phyloP scores from a whole-genome alignment of 2,797 vertebrate genomes.

The Pseudochirops corinnae region DNA sequence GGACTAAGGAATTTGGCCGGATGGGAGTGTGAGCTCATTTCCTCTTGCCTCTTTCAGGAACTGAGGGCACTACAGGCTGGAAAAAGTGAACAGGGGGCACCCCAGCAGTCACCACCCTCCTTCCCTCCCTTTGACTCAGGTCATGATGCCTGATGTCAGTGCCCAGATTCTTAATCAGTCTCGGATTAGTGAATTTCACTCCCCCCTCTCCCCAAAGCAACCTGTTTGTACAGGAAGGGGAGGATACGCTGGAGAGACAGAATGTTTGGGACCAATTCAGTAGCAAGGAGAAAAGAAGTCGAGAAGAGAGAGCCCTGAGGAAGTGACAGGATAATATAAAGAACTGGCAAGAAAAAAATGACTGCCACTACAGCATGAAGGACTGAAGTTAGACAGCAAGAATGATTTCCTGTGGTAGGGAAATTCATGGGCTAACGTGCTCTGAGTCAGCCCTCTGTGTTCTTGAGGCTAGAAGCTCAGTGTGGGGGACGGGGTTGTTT shows the following conservation, averaged over 20 bases:
- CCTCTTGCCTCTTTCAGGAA: constrained; percentile 73
- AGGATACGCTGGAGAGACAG: not conserved
- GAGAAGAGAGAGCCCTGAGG: not conserved
- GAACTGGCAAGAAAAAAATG: constrained; percentile 5
- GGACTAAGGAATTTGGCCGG: constrained; percentile 72
- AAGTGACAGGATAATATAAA: constrained; percentile 1
- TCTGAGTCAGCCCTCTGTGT: not conserved
- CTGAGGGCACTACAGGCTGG: constrained; percentile 76
- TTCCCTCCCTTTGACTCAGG: constrained; percentile 9
- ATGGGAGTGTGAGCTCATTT: constrained; percentile 79
- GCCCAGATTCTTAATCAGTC: not conserved
- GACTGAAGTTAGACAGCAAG: constrained; percentile 36
- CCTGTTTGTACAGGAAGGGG: constrained; percentile 29
- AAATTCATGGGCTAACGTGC: not conserved
- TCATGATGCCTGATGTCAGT: constrained; percentile 36
- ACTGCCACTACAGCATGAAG: not conserved
- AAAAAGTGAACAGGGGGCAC: constrained; percentile 78
- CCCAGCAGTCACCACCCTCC: constrained; percentile 52
- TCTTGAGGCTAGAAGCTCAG: not conserved
- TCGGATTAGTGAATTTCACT: not conserved
- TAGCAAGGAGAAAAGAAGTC: not conserved
- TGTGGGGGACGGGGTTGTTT: not conserved
- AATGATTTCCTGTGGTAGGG: constrained; percentile 33
- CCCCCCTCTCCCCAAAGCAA: not conserved
- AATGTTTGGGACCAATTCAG: not conserved